Conservation (phyloP, 2,888 invertebrate genomes). For the Euphydryas editha region DNA sequence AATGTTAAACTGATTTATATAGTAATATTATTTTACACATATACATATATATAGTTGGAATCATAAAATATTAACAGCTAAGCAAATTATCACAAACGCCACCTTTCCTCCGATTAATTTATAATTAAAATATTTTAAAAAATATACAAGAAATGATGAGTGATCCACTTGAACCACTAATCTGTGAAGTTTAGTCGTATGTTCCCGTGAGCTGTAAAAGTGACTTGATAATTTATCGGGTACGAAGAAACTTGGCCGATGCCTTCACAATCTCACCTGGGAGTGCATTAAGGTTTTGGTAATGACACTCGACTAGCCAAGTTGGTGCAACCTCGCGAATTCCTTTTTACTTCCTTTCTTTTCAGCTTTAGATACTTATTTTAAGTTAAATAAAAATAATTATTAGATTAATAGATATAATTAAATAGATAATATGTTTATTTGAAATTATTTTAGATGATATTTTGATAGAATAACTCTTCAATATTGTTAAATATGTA, state of each 20-base stretch:
- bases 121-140: neutral
- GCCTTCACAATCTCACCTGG: slow-evolving; percentile 70
- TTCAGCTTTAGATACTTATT: slow-evolving; percentile 29
- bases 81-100: no score
- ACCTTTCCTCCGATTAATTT: neutral
- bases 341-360: slow-evolving; percentile 39
- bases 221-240: slow-evolving; percentile 80
- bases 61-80: no score
- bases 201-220: slow-evolving; percentile 78
- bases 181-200: slow-evolving; percentile 68
- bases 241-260: slow-evolving; percentile 67
- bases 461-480: no score
- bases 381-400: no score
- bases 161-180: slow-evolving; percentile 47
- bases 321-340: slow-evolving; percentile 43
- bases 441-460: no score
- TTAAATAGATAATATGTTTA: no score
- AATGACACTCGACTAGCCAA: slow-evolving; percentile 43
- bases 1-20: no score
- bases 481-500: no score
- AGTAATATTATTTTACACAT: no score
- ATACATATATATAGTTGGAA: no score
- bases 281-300: slow-evolving; percentile 42
- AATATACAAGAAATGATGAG: slow-evolving; percentile 8
- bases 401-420: no score